Base-by-base conservation (phyloP, 2,113 vertebrate species). In the Etheostoma cragini region DNA sequence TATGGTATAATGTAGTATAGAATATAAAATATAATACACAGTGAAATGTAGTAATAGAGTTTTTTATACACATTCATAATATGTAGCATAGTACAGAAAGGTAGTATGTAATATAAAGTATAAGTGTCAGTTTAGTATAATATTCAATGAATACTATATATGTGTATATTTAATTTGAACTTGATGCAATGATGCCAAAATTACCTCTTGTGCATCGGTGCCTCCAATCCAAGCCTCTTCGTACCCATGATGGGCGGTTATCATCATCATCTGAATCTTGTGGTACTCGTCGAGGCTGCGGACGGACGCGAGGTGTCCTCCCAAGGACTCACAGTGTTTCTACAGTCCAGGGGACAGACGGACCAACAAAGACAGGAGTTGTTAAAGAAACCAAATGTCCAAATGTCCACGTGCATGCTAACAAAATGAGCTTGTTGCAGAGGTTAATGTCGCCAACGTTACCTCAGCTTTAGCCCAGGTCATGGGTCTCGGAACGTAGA, bases 231-330 rank as follows among this genome's bases (percentile, higher is more conserved):
- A 71, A 1, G 68, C 0, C 3, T 1, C 1, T 4, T 1, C 33
- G 0, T 8, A 2, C 47, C 0, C 17, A 3, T n/a, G 11, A 33
- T 1, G 21, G 47, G 0, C 5, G 1, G 1, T 50, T 5, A n/a
- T 0, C 1, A 67, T 26, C 68, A 71, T 2, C 8, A 1, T 4
- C 53, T 71, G 53, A 19, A 71, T 13, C 4, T 0, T 1, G 4
- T 16, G 35, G 35, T 71, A 71, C n/a, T 71, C 35, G 3, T 0
- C 0, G 4, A 22, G 1, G 45, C 16, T 42, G 21, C 12, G 50
- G n/a, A 54, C 2, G 8, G 68, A 71, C 2, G 53, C 68, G 0
- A 71, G 68, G 68, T 71, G 45, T 26, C 30, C 68, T 4, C 35
- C 53, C 16, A 45, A 0, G 35, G 53, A 7, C 15, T 13, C 5